Percentiles rank a stretch among this genome's conserved stretches.
Evolutionary conservation across 2,797 vertebrate species (phyloP).

Genomic region (Cirrhinus molitorella): DNA sequence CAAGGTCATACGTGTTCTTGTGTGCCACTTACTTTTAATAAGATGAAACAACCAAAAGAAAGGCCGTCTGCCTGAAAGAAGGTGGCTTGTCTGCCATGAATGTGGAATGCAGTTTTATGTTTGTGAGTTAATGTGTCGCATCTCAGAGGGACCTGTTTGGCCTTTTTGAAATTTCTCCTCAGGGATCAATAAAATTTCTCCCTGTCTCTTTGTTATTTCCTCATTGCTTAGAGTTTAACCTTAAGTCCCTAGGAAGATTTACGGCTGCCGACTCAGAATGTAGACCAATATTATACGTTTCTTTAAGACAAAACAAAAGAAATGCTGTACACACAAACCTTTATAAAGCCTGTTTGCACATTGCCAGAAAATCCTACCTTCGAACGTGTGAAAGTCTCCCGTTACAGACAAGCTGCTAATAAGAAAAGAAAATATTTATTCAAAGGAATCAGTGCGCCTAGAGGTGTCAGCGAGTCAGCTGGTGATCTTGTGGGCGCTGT

Average conservation of each 20-base stretch:
- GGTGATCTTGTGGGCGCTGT: constrained; percentile 8
- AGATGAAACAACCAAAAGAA: not conserved
- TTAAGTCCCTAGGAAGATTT: constrained; percentile 1
- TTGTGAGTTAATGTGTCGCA: not conserved
- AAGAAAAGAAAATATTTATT: constrained; percentile 17
- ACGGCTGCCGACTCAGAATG: not conserved
- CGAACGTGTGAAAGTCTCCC: not conserved
- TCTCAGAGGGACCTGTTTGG: not conserved
- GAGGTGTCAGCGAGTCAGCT: constrained; percentile 16
- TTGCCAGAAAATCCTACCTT: constrained; percentile 6
- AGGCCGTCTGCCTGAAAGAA: not conserved
- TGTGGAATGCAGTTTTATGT: not conserved
- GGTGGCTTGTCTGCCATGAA: not conserved
- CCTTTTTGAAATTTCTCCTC: constrained; percentile 10
- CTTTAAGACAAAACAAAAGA: not conserved
- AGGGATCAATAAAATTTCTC: constrained; percentile 13
- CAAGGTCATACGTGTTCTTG: constrained; percentile 48
- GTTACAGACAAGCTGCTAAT: constrained; percentile 22
- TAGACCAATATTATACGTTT: not conserved
- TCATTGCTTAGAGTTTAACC: not conserved
- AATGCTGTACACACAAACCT: not conserved
- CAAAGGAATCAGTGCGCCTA: not conserved
- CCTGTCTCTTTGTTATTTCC: constrained; percentile 5
- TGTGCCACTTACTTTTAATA: constrained; percentile 30
- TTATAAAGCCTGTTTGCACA: not conserved